Evolutionary conservation across 2,797 vertebrate species (phyloP), one percentile per base, ranked within the genome.

Genomic region (Taeniopygia guttata): DNA sequence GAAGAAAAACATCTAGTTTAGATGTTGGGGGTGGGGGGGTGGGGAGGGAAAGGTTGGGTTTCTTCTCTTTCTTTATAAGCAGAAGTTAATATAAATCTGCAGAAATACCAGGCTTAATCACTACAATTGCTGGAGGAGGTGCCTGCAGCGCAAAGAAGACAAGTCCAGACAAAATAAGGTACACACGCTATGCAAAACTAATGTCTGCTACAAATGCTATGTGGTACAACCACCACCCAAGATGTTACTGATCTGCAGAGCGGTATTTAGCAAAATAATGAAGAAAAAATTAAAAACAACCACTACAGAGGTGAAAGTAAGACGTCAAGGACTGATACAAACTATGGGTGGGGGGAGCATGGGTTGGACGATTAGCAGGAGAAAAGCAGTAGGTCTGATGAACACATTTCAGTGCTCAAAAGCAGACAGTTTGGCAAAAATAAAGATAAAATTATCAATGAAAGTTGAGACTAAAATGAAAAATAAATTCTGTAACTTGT

Each of bases 101-200:
- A 96, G 91, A 96, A 96, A 95, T 92, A 95, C 87, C 93, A 88
- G 5, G 86, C 94, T 97, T 96, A 96, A 91, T 95, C 93, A 95
- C 85, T 94, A 79, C 91, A 93, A 96, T 90, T 90, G 92, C 94
- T 94, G 62, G 85, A 97, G 95, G 96, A 92, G 73, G 90, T 75
- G 96, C 97, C 95, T 95, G 95, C 77, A 94, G 94, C 74, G 2
- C 59, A 82, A 86, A 82, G 93, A 92, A 95, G 93, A 87, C 96
- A 96, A 95, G 97, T 95, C 95, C 84, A 66, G 94, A 70, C 96
- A 93, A 80, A 96, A 90, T 92, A 55, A 52, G 72, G 87, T 32
- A 91, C 96, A 90, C 80, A 73, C 34, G 87, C 87, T 95, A 96
- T 87, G 95, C 83, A 94, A 95, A 96, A 82, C 94, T 72, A 23